Conservation (phyloP, 2,888 invertebrate species). For the Monochamus alternatus region DNA sequence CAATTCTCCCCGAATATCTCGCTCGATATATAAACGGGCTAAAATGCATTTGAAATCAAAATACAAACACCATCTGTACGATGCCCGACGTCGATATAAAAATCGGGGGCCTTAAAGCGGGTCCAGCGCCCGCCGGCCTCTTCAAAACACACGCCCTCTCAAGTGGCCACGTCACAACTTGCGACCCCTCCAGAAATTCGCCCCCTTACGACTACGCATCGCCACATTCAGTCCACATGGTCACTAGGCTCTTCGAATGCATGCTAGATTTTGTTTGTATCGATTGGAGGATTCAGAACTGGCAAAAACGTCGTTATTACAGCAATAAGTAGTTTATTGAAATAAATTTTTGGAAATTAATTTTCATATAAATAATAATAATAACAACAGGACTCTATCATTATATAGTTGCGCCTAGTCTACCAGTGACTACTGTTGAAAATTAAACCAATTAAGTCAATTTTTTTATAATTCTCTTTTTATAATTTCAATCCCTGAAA, state of each 20-base stretch:
- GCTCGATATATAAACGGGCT: no score
- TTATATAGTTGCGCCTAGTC: no score
- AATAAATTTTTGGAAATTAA: no score
- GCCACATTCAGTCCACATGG: conserved; percentile 30
- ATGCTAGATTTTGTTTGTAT: conserved; percentile 21
- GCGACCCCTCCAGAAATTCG: conserved; percentile 47
- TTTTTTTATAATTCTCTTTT: no score
- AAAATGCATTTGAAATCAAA: background rate
- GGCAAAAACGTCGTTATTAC: no score
- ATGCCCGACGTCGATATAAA: background rate
- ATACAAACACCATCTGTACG: conserved; percentile 25
- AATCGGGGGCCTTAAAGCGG: conserved; percentile 32
- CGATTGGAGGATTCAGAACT: conserved; percentile 20
- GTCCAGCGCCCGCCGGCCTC: conserved; percentile 60
- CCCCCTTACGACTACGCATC: conserved; percentile 32
- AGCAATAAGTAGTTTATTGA: no score
- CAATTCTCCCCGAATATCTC: no score
- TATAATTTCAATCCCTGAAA: no score
- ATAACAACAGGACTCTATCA: no score
- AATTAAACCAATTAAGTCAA: no score
- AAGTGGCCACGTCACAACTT: conserved; percentile 65
- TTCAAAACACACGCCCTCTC: conserved; percentile 66
- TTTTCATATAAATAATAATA: no score
- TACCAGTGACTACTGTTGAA: no score
- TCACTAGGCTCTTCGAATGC: conserved; percentile 19